These are phyloP conservation scores for Drosophila sordidula DNA, from an alignment of 2,888 invertebrate species.

Conservation along the genomic window DNA sequence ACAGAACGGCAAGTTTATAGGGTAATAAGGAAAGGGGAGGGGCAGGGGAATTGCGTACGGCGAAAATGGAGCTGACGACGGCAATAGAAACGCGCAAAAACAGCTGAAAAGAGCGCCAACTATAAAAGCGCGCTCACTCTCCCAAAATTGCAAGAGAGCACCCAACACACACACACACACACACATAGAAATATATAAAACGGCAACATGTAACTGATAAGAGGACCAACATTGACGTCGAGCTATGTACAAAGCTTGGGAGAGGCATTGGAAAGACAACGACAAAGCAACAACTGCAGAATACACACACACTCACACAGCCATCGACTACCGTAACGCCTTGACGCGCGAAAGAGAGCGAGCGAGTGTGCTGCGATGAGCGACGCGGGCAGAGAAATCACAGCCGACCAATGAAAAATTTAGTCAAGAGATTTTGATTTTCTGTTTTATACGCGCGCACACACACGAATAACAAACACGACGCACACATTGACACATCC, in stretches of 20 bases:
- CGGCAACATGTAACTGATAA: conserved; percentile 61
- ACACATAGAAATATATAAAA: conserved; percentile 23
- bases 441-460: conserved; percentile 82
- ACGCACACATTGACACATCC: conserved; percentile 52
- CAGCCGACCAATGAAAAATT: conserved; percentile 86
- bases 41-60: conserved; percentile 7
- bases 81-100: conserved; percentile 58
- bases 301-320: conserved; percentile 23
- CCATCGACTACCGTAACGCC: conserved; percentile 18
- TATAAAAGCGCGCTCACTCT: conserved; percentile 55
- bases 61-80: conserved; percentile 60
- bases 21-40: neutral
- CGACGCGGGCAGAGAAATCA: conserved; percentile 82
- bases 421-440: conserved; percentile 85
- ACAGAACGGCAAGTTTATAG: conserved; percentile 27
- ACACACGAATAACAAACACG: conserved; percentile 75
- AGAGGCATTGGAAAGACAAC: conserved; percentile 66
- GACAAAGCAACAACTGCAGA: conserved; percentile 40
- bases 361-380: conserved; percentile 18
- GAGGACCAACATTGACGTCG: conserved; percentile 36
- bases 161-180: conserved; percentile 26
- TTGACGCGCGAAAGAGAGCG: conserved; percentile 38
- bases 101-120: conserved; percentile 64
- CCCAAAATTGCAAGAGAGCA: conserved; percentile 35
- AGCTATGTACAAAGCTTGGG: conserved; percentile 61